Evolutionary conservation across 1,140 invertebrate genomes (phyloP), one percentile per base, ranked within the genome.

Genomic region (Bradysia coprophila): DNA sequence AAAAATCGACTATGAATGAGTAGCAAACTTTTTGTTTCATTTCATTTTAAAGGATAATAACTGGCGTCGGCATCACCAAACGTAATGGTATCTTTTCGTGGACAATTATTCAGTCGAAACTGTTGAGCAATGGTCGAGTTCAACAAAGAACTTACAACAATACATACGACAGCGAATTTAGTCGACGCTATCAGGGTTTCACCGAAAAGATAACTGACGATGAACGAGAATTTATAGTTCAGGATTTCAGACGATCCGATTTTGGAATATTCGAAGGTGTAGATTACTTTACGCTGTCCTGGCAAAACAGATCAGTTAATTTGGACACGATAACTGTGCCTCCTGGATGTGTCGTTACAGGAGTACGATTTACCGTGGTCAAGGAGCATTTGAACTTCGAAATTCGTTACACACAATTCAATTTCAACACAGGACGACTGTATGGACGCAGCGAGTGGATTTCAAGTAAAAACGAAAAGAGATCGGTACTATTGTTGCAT

Each of bases 321-420:
- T 61, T 90, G 44, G 86, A 90, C 52, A 80, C 85, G 51, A 61
- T 89, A 11, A 61, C 71, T 16, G 72, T 67, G 73, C 36, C 48
- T 85, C 38, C 87, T 77, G 48, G 78, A 72, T 66, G 66, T 65
- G 46, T 61, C 2, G 49, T 62, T 0, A 45, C 52, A 62, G 78
- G 80, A 16, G 59, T 81, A 0, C 70, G 74, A 48, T 84, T 88
- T 54, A 67, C 80, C 44, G 66, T 73, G 45, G 59, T 90, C 9
- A 85, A 86, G 11, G 63, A 75, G 0, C 84, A 88, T 55, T 56
- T 90, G 23, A 89, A 90, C 62, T 70, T 89, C 37, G 85, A 90
- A 64, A 80, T 87, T 23, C 70, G 67, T 34, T 66, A 72, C 1
- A 83, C 79, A 3, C 75, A 79, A 13, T 84, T 87, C 48, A 78